A percentile compares a stretch with the other conserved stretches of the same genome.
Conservation (phyloP, 2,888 invertebrate species). For the Athripsodes cinereus region DNA sequence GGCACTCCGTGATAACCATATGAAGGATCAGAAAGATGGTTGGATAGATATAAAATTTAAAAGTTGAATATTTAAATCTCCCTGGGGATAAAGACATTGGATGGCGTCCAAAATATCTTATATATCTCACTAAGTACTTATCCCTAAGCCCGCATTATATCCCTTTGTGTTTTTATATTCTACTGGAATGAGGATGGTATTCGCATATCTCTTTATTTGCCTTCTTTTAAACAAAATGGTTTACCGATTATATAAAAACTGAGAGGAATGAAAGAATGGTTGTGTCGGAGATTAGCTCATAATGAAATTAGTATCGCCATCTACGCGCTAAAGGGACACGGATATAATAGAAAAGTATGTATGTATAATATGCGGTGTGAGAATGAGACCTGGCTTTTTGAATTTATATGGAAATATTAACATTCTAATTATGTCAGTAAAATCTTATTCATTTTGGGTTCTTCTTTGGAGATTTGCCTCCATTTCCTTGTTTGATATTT, state of each 20-base stretch:
- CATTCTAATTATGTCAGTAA: too few relatives aligned
- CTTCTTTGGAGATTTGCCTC: too few relatives aligned
- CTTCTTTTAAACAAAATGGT: neutral
- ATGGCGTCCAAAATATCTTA: neutral
- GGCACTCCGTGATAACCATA: neutral
- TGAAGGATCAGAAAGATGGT: neutral
- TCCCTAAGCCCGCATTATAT: neutral
- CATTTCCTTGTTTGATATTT: too few relatives aligned
- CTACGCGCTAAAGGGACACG: too few relatives aligned
- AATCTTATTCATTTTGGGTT: too few relatives aligned
- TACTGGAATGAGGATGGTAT: neutral
- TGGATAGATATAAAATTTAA: neutral
- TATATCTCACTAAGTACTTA: neutral
- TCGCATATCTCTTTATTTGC: neutral
- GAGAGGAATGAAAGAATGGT: neutral
- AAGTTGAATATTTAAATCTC: constrained; percentile 1
- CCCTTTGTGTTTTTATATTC: neutral
- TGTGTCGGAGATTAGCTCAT: too few relatives aligned
- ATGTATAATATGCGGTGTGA: too few relatives aligned
- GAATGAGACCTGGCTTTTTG: too few relatives aligned
- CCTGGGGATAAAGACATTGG: neutral
- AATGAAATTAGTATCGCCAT: too few relatives aligned
- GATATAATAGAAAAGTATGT: too few relatives aligned
- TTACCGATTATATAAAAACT: neutral
- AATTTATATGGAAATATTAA: too few relatives aligned